Evolutionary conservation across 2,113 vertebrate genomes (phyloP).

Genomic region (Hippocampus comes): DNA sequence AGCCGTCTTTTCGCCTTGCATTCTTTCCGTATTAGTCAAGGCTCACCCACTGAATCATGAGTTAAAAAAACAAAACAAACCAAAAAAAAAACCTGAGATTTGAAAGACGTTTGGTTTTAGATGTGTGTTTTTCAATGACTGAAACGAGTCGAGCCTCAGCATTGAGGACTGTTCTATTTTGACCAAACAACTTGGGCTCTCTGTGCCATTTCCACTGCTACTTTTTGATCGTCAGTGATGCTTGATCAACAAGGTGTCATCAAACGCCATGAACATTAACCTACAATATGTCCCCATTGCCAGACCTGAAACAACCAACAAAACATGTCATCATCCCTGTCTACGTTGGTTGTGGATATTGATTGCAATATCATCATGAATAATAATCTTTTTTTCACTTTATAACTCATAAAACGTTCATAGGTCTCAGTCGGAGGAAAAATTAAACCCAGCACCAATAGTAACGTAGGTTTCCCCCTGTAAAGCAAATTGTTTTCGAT

Average conservation of each 20-base stretch:
- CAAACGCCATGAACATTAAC: not conserved
- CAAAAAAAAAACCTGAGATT: not conserved
- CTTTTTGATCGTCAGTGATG: not conserved
- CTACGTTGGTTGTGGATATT: not conserved
- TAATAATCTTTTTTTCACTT: not conserved
- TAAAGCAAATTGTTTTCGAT: not conserved
- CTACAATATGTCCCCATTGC: not conserved
- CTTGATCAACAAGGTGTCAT: not conserved
- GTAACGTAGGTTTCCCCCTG: not conserved
- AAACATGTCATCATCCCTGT: not conserved
- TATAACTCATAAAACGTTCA: not conserved
- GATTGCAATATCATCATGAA: not conserved
- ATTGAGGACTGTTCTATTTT: not conserved
- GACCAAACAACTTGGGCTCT: constrained; percentile 25
- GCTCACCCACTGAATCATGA: constrained; percentile 17
- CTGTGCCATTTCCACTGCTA: not conserved
- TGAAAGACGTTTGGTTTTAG: not conserved
- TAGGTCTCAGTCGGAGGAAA: not conserved
- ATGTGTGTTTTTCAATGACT: constrained; percentile 40
- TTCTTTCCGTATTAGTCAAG: not conserved
- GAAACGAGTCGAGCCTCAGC: not conserved
- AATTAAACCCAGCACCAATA: not conserved
- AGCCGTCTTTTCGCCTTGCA: not conserved
- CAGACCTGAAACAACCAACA: not conserved
- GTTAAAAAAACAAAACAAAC: constrained; percentile 5